Evolutionary conservation across 2,888 invertebrate genomes (phyloP), one percentile per base, ranked within the genome.

Genomic region (Dryadula phaetusa): DNA sequence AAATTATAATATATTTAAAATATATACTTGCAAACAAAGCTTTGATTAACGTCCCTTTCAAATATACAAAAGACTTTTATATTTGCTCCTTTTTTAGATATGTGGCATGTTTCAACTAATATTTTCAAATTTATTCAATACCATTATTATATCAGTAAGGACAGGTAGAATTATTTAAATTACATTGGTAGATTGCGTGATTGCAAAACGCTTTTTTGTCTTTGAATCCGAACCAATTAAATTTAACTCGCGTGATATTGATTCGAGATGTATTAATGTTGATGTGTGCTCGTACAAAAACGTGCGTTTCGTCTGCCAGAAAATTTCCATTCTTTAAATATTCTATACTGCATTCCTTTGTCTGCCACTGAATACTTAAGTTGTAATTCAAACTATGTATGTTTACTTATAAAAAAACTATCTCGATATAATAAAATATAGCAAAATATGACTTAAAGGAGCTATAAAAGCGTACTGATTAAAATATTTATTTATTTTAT

Each of bases 111-210:
- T 46, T 47, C n/a, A 37, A n/a, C 37, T n/a, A 37, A 37, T 37
- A 37, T 54, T 52, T 25, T 53, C 37, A 28, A 64, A 67, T 40
- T 44, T 60, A 34, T 60, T 66, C 46, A 28, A 32, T 81, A 77
- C 83, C 74, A 84, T 86, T 84, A 86, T 84, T 79, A 78, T 78
- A 84, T 81, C 81, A 77, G 78, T 82, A 81, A 76, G 71, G 81
- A 83, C 88, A 87, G 86, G 83, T 85, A 85, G 82, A 80, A 87
- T 88, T 87, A 88, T 88, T 86, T 76, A 89, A 90, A 91, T 89
- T 82, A 86, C 78, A 62, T 66, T 67, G 67, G 75, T 70, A 72
- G 79, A 73, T 87, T 76, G 91, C 91, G 89, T 92, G 82, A 81
- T 81, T 86, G 83, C 84, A 80, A 83, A 88, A 82, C 71, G 80